Percentiles rank a stretch among this genome's conserved stretches.
These are phyloP conservation scores for Heliconius melpomene DNA, from an alignment of 1,140 invertebrate species.

Conservation along the genomic window DNA sequence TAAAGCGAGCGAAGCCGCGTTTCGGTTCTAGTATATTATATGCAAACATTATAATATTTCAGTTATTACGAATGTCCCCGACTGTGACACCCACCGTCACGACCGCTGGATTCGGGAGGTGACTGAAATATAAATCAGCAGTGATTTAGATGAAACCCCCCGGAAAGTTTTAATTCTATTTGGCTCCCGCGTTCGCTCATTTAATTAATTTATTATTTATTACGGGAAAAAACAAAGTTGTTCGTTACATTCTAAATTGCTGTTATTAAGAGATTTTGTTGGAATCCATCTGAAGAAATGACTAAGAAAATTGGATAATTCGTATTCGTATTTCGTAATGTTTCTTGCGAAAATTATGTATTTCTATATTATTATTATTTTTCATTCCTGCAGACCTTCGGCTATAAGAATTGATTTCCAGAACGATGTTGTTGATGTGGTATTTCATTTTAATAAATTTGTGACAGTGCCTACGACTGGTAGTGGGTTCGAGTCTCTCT, in stretches of 20 bases:
- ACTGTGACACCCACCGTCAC: slow-evolving; percentile 16
- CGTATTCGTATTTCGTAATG: not conserved
- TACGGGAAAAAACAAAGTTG: slow-evolving; percentile 22
- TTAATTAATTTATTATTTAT: slow-evolving; percentile 28
- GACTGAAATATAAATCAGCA: slow-evolving; percentile 70
- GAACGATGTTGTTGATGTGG: no score
- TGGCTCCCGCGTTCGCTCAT: slow-evolving; percentile 46
- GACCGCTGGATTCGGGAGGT: slow-evolving; percentile 48
- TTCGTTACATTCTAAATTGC: slow-evolving; percentile 15
- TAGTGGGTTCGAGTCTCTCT: no score
- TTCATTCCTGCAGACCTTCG: not conserved
- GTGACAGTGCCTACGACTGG: no score
- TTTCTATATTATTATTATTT: not conserved
- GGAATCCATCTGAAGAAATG: not conserved
- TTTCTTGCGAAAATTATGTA: not conserved
- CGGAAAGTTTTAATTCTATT: slow-evolving; percentile 69
- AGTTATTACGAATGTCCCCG: slow-evolving; percentile 23
- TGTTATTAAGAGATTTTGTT: slow-evolving; percentile 9
- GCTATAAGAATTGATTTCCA: not conserved
- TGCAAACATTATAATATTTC: slow-evolving; percentile 26
- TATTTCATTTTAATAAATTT: no score
- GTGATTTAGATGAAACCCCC: slow-evolving; percentile 64
- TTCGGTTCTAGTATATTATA: not conserved
- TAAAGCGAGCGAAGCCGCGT: no score
- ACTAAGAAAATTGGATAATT: not conserved